Evolutionary conservation across 2,888 invertebrate genomes (phyloP).

Genomic region (Ceramica pisi): DNA sequence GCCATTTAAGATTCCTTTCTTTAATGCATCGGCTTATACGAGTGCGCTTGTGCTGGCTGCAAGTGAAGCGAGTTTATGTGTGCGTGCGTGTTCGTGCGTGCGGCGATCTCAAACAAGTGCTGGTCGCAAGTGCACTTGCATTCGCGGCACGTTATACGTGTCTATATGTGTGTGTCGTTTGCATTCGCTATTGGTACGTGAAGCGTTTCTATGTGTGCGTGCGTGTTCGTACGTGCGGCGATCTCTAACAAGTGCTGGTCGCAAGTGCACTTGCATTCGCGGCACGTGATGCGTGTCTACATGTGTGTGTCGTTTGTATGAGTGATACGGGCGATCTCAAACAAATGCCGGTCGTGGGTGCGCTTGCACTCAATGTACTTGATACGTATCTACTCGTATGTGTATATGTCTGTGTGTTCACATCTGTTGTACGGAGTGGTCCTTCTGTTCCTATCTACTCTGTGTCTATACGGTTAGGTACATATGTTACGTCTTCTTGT

Average conservation of each 20-base stretch:
- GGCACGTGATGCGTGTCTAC: neutral
- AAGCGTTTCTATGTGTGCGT: neutral
- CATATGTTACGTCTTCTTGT: conserved; percentile 29
- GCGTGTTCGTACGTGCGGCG: neutral
- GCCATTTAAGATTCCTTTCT: too few species aligned
- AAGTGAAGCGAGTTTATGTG: too few species aligned
- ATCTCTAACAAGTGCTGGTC: neutral
- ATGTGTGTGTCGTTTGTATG: neutral
- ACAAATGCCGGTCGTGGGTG: neutral
- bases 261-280: neutral
- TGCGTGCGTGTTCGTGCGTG: too few species aligned
- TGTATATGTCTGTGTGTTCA: neutral
- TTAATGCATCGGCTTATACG: too few species aligned
- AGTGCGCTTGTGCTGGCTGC: too few species aligned
- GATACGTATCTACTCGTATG: neutral
- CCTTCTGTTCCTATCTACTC: neutral
- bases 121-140: neutral
- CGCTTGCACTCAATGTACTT: neutral
- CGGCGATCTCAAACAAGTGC: neutral
- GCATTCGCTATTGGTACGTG: neutral
- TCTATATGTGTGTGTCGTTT: too few species aligned
- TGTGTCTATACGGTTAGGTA: neutral
- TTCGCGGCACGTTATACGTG: too few species aligned
- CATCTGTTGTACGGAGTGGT: neutral
- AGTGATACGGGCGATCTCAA: neutral